These are phyloP conservation scores for Magallana angulata DNA, from an alignment of 1,140 invertebrate genomes.

Conservation along the genomic window DNA sequence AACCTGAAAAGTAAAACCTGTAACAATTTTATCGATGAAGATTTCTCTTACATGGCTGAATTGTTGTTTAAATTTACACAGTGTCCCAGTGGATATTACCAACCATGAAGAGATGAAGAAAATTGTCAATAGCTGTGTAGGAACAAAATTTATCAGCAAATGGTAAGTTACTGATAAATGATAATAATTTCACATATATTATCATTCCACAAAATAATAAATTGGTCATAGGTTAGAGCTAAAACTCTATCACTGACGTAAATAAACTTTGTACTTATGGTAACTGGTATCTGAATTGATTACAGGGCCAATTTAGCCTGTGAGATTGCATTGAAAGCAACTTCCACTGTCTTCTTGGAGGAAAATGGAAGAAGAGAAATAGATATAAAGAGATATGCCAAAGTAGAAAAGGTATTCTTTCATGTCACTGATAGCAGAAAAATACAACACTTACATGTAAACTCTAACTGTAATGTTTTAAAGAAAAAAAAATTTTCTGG, in stretches of 20 bases:
- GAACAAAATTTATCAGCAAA: constrained; percentile 97
- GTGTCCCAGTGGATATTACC: constrained; percentile 89
- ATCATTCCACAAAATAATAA: no score
- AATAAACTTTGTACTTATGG: not conserved
- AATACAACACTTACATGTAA: not conserved
- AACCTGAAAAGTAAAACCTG: no score
- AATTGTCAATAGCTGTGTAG: constrained; percentile 95
- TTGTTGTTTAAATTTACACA: constrained; percentile 71
- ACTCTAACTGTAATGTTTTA: not conserved
- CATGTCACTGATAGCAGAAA: not conserved
- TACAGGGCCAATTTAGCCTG: constrained; percentile 91
- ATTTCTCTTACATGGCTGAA: no score
- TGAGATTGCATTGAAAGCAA: constrained; percentile 96
- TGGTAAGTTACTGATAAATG: constrained; percentile 82
- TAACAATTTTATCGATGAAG: no score
- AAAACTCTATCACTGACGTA: no score
- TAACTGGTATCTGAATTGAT: not conserved
- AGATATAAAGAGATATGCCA: constrained; percentile 98
- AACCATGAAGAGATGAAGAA: constrained; percentile 91
- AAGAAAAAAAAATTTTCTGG: no score
- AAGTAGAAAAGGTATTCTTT: constrained; percentile 91
- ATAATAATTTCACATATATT: no score
- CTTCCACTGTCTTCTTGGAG: constrained; percentile 92
- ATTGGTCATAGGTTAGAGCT: no score
- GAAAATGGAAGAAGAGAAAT: constrained; percentile 96